A percentile compares a stretch with the other conserved stretches of the same genome.
Evolutionary conservation across 2,113 vertebrate species (phyloP).

Genomic region (Gasterosteus aculeatus): DNA sequence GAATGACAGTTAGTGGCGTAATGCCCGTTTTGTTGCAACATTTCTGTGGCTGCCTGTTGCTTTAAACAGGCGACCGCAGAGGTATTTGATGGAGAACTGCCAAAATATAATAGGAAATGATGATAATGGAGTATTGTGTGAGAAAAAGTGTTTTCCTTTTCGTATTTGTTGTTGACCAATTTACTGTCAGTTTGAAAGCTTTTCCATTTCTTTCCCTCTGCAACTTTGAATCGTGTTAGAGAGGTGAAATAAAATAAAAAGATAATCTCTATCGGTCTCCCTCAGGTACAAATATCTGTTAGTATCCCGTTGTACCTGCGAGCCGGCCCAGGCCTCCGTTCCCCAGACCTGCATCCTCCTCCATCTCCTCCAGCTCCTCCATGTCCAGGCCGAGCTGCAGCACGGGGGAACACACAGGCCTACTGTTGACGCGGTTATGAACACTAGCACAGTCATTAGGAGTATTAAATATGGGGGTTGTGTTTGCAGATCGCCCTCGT

Average conservation of each 20-base stretch:
- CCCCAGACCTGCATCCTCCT: constrained; percentile 96
- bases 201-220: background rate
- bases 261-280: background rate
- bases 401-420: background rate
- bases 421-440: background rate
- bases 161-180: background rate
- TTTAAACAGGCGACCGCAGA: background rate
- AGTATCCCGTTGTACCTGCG: constrained; percentile 83
- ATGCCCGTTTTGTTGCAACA: constrained; percentile 20
- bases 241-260: background rate
- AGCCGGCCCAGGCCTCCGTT: constrained; percentile 95
- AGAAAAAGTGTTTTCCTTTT: background rate
- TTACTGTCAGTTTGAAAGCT: background rate
- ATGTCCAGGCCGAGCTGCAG: constrained; percentile 92
- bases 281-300: background rate
- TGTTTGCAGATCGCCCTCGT: no score
- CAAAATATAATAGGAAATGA: background rate
- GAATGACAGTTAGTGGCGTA: background rate
- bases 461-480: background rate
- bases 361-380: constrained; percentile 97
- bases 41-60: constrained; percentile 15
- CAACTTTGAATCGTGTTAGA: background rate
- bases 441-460: background rate
- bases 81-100: constrained; percentile 20
- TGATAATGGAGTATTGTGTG: background rate